phyloP scores from a whole-genome alignment of 2,797 vertebrate species.

The Scomberomorus guttatus region DNA sequence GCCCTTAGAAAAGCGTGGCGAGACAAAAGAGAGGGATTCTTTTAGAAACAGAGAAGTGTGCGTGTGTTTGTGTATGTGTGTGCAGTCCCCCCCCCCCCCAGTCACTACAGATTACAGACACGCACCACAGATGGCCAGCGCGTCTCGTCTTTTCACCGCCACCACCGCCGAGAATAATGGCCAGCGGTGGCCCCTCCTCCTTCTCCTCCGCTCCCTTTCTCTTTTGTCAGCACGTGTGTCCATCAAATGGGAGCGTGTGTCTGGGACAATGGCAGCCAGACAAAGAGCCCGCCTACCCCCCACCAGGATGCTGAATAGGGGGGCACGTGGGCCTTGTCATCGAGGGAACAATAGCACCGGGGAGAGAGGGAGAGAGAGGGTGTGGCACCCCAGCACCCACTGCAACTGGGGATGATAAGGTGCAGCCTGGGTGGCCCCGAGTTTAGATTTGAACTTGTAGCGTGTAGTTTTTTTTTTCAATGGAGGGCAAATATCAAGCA shows the following conservation, averaged over 20 bases:
- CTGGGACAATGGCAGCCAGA: constrained; percentile 83
- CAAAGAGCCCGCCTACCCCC: constrained; percentile 81
- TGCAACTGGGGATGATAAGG: constrained; percentile 26
- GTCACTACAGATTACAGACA: constrained; percentile 81
- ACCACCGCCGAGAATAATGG: constrained; percentile 80
- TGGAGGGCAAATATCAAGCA: not conserved
- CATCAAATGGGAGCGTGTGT: constrained; percentile 86
- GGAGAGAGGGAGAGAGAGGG: constrained; percentile 58
- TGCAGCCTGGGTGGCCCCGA: constrained; percentile 70
- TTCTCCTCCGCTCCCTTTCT: constrained; percentile 62
- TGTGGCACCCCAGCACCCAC: constrained; percentile 61
- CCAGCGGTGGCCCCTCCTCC: constrained; percentile 81
- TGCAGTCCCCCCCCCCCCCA: constrained; percentile 6
- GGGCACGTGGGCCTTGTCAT: constrained; percentile 87
- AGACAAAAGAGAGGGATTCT: constrained; percentile 75
- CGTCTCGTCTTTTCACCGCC: constrained; percentile 85
- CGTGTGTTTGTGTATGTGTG: constrained; percentile 25
- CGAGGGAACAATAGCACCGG: constrained; percentile 80
- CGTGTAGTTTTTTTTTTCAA: constrained; percentile 9
- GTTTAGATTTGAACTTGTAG: constrained; percentile 56
- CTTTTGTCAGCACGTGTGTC: constrained; percentile 86
- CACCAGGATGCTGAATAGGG: constrained; percentile 78
- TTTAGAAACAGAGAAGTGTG: constrained; percentile 65
- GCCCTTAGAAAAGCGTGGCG: constrained; percentile 70
- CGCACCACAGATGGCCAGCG: constrained; percentile 87